Base-by-base conservation (phyloP, 2,797 vertebrate species). In the Halcyon badia region DNA sequence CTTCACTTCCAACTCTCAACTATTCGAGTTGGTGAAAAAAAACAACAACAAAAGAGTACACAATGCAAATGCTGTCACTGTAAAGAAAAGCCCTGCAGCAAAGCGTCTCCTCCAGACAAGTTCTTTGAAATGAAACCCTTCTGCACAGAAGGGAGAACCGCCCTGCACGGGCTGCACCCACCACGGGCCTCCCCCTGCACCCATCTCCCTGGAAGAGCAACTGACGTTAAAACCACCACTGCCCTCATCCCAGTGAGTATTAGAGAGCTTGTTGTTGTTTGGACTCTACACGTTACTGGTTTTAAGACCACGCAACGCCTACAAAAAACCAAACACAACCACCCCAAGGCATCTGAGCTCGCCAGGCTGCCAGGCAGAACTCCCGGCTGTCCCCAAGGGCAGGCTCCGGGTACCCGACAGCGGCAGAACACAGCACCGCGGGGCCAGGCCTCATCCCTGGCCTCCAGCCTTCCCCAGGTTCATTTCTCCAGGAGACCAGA, bases 371-470 rank as follows among this genome's bases (percentile, higher is more conserved):
- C 51, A 22, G 65, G 52, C 25, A 69, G 86, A 75, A 93, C 86
- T 10, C 10, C 7, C 57, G 65, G 84, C 86, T 28, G 58, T 42
- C 22, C 73, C 89, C 11, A 3, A 26, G 60, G 79, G 80, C 15
- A 26, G 61, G 21, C 72, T 37, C 56, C 54, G 68, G 87, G 90
- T 80, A 77, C 80, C 58, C 46, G 30, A 25, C 76, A 87, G 92
- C 91, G 64, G 82, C 83, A 69, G 57, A 30, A 49, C 70, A 2
- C 14, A 69, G 46, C 80, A 58, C 83, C 64, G 39, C 33, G 24
- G 42, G 14, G 41, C 46, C 62, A 11, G 9, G 42, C 57, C 37
- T n/a, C 19, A 42, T 11, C 52, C 58, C n/a, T 3, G 0, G 66
- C 68, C 56, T 30, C 64, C 69, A 61, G 28, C 57, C 64, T 33